Evolutionary conservation across 2,113 vertebrate genomes (phyloP).

Genomic region (Toxostoma redivivum): DNA sequence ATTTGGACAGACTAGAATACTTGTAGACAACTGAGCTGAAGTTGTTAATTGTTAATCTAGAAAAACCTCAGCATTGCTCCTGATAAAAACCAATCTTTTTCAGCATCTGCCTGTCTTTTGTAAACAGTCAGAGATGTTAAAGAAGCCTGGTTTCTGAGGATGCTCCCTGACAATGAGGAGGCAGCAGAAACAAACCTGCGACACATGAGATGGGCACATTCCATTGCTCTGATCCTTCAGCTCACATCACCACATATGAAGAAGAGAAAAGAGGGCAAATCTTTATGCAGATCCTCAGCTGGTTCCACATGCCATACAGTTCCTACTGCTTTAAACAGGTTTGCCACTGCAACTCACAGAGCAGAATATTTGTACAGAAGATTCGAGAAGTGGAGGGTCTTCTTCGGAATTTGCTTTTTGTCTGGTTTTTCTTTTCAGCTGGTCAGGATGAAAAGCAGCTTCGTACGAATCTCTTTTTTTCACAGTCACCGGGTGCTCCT

Average conservation of each 20-base stretch:
- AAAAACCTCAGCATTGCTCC: neutral
- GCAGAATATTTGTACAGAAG: neutral
- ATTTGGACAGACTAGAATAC: neutral
- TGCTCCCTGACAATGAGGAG: neutral
- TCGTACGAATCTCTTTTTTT: neutral
- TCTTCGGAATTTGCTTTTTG: neutral
- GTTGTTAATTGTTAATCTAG: neutral
- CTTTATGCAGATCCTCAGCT: neutral
- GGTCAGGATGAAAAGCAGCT: neutral
- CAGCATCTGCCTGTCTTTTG: neutral
- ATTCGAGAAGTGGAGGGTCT: accelerated
- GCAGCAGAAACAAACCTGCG: neutral
- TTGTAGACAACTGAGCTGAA: neutral
- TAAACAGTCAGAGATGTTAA: neutral
- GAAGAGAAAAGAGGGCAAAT: neutral
- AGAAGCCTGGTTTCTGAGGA: neutral
- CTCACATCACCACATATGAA: neutral
- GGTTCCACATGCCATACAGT: accelerated
- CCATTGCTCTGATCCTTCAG: neutral
- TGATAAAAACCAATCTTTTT: neutral
- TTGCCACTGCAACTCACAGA: neutral
- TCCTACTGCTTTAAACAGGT: neutral
- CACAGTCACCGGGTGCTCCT: neutral
- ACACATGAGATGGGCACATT: neutral
- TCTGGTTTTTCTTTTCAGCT: neutral